These are phyloP conservation scores for Zosterops pallidus DNA, from an alignment of 2,113 vertebrate species.

Conservation along the genomic window DNA sequence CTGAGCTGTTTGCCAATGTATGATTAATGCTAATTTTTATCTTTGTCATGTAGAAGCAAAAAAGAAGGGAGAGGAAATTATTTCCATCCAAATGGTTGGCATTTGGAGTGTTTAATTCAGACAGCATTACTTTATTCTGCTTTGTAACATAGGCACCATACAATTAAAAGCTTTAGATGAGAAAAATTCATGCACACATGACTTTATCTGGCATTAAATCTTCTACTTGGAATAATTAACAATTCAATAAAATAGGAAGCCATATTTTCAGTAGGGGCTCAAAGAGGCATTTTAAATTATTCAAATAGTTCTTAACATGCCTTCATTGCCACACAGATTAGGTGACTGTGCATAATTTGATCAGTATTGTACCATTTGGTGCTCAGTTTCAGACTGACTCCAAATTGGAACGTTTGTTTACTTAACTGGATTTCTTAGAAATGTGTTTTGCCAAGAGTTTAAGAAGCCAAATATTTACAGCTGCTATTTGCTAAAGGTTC, in stretches of 20 bases:
- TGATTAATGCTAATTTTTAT: not conserved
- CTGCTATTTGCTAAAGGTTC: not conserved
- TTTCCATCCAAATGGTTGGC: not conserved
- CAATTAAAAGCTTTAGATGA: not conserved
- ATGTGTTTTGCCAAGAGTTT: not conserved
- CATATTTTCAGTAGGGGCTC: not conserved
- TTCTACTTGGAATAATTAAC: not conserved
- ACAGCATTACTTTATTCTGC: not conserved
- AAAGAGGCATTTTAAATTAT: not conserved
- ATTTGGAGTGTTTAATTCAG: not conserved
- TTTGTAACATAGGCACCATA: not conserved
- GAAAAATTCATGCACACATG: not conserved
- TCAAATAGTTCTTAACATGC: not conserved
- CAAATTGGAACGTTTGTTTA: not conserved
- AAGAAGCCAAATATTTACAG: constrained; percentile 1
- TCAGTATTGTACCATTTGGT: not conserved
- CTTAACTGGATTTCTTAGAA: not conserved
- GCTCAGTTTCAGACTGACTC: not conserved
- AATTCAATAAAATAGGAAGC: not conserved
- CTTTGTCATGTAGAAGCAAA: not conserved
- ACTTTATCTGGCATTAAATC: not conserved
- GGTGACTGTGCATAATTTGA: not conserved
- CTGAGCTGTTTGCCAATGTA: not conserved
- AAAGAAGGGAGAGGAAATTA: not conserved
- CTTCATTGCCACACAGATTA: not conserved